Conservation (phyloP, 2,113 vertebrate species). For the Syngnathoides biaculeatus region DNA sequence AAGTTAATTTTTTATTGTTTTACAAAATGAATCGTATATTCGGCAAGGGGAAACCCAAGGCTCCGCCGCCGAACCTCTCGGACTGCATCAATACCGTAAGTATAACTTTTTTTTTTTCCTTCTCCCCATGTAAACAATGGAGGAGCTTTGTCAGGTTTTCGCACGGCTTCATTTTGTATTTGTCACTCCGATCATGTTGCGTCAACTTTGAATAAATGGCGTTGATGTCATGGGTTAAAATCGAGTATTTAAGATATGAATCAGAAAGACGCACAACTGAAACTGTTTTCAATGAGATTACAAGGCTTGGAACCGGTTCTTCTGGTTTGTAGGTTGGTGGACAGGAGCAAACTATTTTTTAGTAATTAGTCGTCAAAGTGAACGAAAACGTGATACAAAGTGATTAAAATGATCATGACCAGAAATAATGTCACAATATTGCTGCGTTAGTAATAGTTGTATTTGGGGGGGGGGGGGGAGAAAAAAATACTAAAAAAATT, state of each 20-base stretch:
- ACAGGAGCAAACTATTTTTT: conserved; percentile 8
- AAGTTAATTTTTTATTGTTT: not conserved
- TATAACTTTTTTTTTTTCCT: conserved; percentile 32
- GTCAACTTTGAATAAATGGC: not conserved
- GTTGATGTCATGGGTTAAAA: not conserved
- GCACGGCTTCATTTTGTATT: not conserved
- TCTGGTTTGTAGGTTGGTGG: conserved; percentile 28
- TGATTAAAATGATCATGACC: not conserved
- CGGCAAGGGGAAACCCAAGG: conserved; percentile 85
- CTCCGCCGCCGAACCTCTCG: conserved; percentile 87
- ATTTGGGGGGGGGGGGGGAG: no score
- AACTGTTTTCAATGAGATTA: not conserved
- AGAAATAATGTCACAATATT: no score
- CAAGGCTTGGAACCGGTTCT: conserved; percentile 21
- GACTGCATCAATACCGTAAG: conserved; percentile 93
- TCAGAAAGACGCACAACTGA: no score
- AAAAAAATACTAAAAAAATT: no score
- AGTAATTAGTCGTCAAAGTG: not conserved
- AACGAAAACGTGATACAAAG: not conserved
- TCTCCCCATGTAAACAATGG: conserved; percentile 60
- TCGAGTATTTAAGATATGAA: conserved; percentile 5
- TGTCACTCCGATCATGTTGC: not conserved
- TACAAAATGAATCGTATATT: conserved; percentile 90
- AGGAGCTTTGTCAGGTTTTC: not conserved
- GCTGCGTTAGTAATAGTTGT: no score